phyloP scores from a whole-genome alignment of 1,140 invertebrate species.

The Hestina assimilis region DNA sequence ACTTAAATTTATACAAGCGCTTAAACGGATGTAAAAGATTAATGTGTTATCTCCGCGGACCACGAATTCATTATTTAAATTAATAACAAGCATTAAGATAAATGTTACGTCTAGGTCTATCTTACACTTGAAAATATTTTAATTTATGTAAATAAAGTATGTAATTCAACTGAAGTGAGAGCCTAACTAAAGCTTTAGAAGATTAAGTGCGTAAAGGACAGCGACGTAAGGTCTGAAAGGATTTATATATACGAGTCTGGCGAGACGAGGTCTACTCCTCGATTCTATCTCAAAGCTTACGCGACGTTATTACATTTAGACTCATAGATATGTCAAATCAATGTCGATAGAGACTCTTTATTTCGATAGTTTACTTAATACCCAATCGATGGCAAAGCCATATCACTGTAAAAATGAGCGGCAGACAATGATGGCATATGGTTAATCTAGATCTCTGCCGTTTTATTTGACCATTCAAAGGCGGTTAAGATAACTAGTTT shows the following conservation, averaged over 20 bases:
- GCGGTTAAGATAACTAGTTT: constrained; percentile 1
- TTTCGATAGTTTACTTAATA: constrained; percentile 35
- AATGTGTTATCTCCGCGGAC: too few relatives aligned
- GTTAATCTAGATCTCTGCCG: constrained; percentile 12
- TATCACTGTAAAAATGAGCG: constrained; percentile 27
- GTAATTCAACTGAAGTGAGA: neutral
- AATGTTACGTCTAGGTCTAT: neutral
- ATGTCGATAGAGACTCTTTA: constrained; percentile 46
- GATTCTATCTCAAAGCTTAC: constrained; percentile 37
- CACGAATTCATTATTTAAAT: too few relatives aligned
- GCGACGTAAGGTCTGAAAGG: constrained; percentile 25
- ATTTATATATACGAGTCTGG: constrained; percentile 30
- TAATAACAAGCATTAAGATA: too few relatives aligned
- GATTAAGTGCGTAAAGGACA: constrained; percentile 24
- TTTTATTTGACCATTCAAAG: constrained; percentile 12
- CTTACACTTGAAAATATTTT: neutral
- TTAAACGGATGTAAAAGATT: too few relatives aligned
- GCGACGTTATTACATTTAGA: constrained; percentile 45
- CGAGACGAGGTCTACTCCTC: constrained; percentile 33
- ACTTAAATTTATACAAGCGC: too few relatives aligned
- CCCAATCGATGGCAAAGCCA: constrained; percentile 25
- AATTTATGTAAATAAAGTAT: neutral
- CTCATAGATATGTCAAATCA: constrained; percentile 49
- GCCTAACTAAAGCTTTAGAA: constrained; percentile 9
- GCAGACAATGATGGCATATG: constrained; percentile 16